Evolutionary conservation across 2,797 vertebrate genomes (phyloP).

Genomic region (Phoeniculus purpureus): DNA sequence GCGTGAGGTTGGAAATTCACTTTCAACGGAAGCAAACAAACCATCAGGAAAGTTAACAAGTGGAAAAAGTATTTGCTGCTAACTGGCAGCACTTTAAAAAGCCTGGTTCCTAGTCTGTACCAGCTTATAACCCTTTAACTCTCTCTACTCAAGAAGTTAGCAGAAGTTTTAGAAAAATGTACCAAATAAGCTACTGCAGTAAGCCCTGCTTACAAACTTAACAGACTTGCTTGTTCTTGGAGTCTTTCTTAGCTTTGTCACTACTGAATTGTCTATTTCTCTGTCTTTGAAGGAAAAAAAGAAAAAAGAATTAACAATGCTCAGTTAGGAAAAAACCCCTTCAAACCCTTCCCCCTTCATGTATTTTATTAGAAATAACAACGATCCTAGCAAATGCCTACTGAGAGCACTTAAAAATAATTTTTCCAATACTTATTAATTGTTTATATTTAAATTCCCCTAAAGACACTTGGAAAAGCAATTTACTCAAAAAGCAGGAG

Average conservation of each 20-base stretch:
- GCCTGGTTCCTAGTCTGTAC: not conserved
- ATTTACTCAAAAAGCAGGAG: not conserved
- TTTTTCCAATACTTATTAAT: not conserved
- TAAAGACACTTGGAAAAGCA: not conserved
- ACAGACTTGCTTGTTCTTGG: not conserved
- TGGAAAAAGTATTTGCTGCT: not conserved
- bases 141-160: not conserved
- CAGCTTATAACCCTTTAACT: not conserved
- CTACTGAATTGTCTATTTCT: not conserved
- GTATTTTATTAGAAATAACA: not conserved
- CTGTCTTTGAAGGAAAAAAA: rapidly evolving
- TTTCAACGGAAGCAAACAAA: not conserved
- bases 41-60: not conserved
- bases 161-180: not conserved
- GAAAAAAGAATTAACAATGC: not conserved
- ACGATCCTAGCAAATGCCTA: not conserved
- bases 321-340: not conserved
- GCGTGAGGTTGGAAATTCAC: not conserved
- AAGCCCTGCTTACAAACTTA: not conserved
- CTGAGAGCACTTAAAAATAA: not conserved
- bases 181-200: not conserved
- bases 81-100: not conserved
- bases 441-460: constrained; percentile 4
- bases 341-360: rapidly evolving
- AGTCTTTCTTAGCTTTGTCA: not conserved